phyloP scores from a whole-genome alignment of 2,888 invertebrate genomes.

The Halictus quadricinctus region DNA sequence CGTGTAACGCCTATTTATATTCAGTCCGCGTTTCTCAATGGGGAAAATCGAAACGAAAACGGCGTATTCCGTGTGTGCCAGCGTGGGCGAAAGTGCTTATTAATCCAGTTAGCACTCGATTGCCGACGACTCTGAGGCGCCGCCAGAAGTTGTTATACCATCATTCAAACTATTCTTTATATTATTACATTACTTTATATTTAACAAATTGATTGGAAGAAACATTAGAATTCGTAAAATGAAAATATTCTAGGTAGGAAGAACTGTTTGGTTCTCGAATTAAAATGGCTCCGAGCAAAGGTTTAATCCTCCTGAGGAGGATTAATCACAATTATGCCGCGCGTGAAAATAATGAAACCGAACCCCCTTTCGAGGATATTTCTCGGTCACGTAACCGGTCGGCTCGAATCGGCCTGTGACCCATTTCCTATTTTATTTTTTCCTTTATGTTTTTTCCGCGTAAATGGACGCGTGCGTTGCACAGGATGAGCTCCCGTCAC shows the following conservation, averaged over 20 bases:
- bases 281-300: background rate
- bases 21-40: background rate
- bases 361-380: background rate
- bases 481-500: slow-evolving; percentile 26
- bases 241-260: background rate
- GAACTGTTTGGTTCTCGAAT: background rate
- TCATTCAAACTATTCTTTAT: background rate
- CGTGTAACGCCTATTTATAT: slow-evolving; percentile 30
- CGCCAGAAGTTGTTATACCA: no score
- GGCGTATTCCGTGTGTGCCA: background rate
- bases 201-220: background rate
- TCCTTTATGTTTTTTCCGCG: background rate
- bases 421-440: background rate
- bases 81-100: background rate
- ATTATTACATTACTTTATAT: background rate
- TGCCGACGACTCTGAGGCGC: background rate
- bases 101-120: background rate
- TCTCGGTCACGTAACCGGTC: background rate
- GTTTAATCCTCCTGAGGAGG: background rate
- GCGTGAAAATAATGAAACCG: background rate
- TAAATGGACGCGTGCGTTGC: background rate
- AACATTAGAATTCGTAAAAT: background rate
- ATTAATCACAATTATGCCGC: background rate
- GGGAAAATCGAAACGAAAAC: background rate
- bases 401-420: no score